Conservation (phyloP, 2,888 invertebrate genomes). For the Plusia festucae region DNA sequence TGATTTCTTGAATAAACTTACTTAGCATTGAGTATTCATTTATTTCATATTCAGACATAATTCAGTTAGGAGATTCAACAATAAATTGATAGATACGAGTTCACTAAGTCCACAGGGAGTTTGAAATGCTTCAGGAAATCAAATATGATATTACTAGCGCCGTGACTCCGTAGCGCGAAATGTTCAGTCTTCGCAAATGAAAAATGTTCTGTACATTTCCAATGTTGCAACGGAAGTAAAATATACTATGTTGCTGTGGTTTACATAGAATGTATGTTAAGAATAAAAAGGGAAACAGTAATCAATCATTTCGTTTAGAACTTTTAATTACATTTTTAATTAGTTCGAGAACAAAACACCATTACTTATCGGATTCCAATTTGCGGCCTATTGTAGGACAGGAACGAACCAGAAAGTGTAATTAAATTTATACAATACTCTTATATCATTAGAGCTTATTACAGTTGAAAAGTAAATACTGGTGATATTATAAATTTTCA, state of each 20-base stretch:
- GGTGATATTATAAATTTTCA: too few species aligned
- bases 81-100: constrained; percentile 3
- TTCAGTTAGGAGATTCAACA: neutral
- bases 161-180: neutral
- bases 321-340: too few species aligned
- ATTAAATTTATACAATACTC: too few species aligned
- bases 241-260: neutral
- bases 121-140: neutral
- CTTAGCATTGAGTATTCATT: neutral
- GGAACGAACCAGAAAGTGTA: too few species aligned
- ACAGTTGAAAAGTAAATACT: too few species aligned
- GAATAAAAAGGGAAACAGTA: too few species aligned
- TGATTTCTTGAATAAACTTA: neutral
- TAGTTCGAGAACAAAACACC: too few species aligned
- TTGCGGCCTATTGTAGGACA: too few species aligned
- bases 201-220: neutral
- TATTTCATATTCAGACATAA: constrained; percentile 4
- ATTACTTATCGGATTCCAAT: too few species aligned
- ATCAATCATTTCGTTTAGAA: too few species aligned
- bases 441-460: too few species aligned
- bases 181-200: neutral
- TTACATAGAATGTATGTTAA: neutral
- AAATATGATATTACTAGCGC: constrained; percentile 1
- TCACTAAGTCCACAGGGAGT: neutral
- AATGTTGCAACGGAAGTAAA: neutral